Evolutionary conservation across 2,888 invertebrate genomes (phyloP).

Genomic region (Xylota sylvarum): DNA sequence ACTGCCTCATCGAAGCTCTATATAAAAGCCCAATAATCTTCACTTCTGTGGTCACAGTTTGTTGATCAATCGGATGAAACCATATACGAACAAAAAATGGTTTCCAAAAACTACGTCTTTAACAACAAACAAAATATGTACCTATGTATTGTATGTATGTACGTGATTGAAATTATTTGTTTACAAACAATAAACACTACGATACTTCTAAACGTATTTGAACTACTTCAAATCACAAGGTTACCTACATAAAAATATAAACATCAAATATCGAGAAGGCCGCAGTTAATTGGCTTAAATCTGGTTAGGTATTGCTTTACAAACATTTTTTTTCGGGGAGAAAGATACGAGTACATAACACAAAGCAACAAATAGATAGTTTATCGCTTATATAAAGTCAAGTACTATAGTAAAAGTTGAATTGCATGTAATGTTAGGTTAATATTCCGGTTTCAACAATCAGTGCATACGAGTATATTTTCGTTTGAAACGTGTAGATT

Average conservation of each 20-base stretch:
- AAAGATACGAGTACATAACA: not conserved
- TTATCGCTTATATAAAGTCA: not conserved
- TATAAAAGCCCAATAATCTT: no score
- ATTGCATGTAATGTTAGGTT: not conserved
- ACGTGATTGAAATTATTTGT: constrained; percentile 2
- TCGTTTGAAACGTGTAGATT: not conserved
- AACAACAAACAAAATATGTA: no score
- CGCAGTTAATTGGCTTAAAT: constrained; percentile 3
- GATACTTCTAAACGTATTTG: not conserved
- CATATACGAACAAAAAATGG: no score
- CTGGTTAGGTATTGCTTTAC: not conserved
- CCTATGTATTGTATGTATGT: no score
- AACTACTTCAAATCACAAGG: constrained; percentile 27
- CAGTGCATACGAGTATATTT: not conserved
- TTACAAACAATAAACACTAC: constrained; percentile 15
- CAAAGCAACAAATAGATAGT: not conserved
- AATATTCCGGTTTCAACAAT: not conserved
- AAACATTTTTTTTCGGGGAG: not conserved
- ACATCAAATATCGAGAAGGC: constrained; percentile 6
- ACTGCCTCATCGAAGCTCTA: no score
- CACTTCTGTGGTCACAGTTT: no score
- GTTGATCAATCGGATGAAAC: no score
- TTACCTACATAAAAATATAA: not conserved
- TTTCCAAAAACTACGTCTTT: constrained; percentile 3
- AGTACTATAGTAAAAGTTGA: not conserved